phyloP scores from a whole-genome alignment of 2,888 invertebrate genomes.

The Elegia similella region DNA sequence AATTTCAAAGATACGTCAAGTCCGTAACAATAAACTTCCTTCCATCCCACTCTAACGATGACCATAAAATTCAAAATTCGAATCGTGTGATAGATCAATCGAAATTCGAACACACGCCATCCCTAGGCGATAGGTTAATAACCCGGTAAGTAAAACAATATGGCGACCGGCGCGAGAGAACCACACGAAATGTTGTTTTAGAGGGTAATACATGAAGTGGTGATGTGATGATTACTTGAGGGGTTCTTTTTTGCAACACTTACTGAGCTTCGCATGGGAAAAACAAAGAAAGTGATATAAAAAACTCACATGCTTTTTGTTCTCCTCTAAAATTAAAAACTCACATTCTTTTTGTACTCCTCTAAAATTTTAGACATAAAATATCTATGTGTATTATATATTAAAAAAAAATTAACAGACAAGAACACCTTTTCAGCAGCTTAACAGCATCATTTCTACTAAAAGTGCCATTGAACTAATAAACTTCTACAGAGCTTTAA shows the following conservation, averaged over 20 bases:
- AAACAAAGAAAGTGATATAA: neutral
- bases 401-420: too few relatives aligned
- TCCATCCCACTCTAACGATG: constrained; percentile 3
- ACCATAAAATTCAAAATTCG: constrained; percentile 1
- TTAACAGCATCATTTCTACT: too few relatives aligned
- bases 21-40: neutral
- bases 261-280: neutral
- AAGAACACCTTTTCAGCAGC: too few relatives aligned
- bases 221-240: neutral
- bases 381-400: too few relatives aligned
- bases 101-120: constrained; percentile 28
- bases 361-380: too few relatives aligned
- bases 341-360: too few relatives aligned
- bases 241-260: neutral
- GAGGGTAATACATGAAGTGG: constrained; percentile 10
- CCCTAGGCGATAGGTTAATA: constrained; percentile 61
- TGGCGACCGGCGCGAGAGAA: constrained; percentile 59
- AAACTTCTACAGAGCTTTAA: too few relatives aligned
- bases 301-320: neutral
- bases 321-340: neutral
- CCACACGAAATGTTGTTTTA: constrained; percentile 37
- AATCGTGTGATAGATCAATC: constrained; percentile 18
- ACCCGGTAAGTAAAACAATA: constrained; percentile 75
- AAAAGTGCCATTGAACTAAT: too few relatives aligned
- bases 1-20: too few relatives aligned